These are phyloP conservation scores for Cyprinodon diabolis DNA, from an alignment of 2,797 vertebrate species.

Conservation along the genomic window DNA sequence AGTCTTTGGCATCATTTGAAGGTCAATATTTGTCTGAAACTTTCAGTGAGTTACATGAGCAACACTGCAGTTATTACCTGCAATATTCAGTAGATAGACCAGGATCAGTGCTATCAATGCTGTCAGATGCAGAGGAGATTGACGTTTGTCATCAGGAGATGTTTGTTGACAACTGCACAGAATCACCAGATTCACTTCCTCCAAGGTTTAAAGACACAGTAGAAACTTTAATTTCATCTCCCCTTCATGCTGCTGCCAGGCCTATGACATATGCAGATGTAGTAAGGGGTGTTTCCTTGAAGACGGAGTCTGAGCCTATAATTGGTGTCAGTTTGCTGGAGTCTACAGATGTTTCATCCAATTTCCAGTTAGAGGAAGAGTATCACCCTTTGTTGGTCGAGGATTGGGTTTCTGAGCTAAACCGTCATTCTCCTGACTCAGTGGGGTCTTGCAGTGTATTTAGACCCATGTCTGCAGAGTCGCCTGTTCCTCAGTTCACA, in stretches of 20 bases:
- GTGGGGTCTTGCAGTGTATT: constrained; percentile 7
- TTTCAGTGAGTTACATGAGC: not conserved
- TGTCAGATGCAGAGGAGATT: constrained; percentile 14
- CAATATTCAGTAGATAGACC: constrained; percentile 4
- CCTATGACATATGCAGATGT: constrained; percentile 35
- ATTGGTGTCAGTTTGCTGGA: rapidly evolving
- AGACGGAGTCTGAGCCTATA: not conserved
- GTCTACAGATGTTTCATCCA: not conserved
- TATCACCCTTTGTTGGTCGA: not conserved
- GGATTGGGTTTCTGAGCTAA: rapidly evolving
- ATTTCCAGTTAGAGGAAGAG: rapidly evolving
- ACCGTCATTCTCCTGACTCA: constrained; percentile 13
- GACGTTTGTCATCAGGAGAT: not conserved
- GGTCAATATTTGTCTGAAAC: no score
- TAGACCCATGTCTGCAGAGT: constrained; percentile 11
- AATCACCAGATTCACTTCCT: constrained; percentile 16
- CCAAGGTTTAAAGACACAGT: not conserved
- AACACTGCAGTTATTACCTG: constrained; percentile 16
- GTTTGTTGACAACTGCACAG: not conserved
- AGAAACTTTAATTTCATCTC: no score
- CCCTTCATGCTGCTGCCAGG: not conserved
- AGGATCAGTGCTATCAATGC: constrained; percentile 1
- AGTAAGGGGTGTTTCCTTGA: not conserved
- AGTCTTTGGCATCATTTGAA: constrained; percentile 21
- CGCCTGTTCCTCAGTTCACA: constrained; percentile 44